These are phyloP conservation scores for Eucriotettix oculatus DNA, from an alignment of 2,888 invertebrate species.

Conservation along the genomic window DNA sequence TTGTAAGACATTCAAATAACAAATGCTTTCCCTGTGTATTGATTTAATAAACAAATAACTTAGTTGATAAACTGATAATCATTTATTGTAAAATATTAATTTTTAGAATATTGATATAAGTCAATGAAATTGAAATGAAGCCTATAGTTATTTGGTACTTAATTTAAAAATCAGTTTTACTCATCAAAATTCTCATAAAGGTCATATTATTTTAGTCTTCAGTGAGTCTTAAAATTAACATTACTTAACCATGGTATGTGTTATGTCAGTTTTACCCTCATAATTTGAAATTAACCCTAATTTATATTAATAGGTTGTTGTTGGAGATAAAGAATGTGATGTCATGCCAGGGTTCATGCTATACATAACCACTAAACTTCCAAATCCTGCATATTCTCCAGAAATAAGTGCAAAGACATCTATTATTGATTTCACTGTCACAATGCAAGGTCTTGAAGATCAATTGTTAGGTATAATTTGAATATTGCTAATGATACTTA, in stretches of 20 bases:
- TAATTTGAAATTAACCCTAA: too few relatives aligned
- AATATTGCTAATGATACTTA: neutral
- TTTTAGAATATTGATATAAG: too few relatives aligned
- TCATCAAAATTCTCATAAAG: too few relatives aligned
- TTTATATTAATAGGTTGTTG: constrained; percentile 39
- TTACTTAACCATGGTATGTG: neutral
- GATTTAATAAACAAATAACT: too few relatives aligned
- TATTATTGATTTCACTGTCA: constrained; percentile 94
- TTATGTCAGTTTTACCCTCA: neutral
- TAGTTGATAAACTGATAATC: too few relatives aligned
- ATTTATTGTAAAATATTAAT: too few relatives aligned
- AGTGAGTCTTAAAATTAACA: neutral
- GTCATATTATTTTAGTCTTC: too few relatives aligned
- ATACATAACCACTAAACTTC: constrained; percentile 89
- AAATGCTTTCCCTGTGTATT: too few relatives aligned
- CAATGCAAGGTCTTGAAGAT: constrained; percentile 90
- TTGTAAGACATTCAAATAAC: neutral
- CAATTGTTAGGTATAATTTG: constrained; percentile 51
- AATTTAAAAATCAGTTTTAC: too few relatives aligned
- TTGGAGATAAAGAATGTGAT: constrained; percentile 93
- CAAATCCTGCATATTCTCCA: constrained; percentile 92
- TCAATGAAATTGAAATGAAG: too few relatives aligned
- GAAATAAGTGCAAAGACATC: constrained; percentile 94
- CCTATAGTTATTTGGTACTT: too few relatives aligned
- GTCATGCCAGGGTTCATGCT: constrained; percentile 91